phyloP scores from a whole-genome alignment of 2,888 invertebrate species.

The Dromius quadrimaculatus region DNA sequence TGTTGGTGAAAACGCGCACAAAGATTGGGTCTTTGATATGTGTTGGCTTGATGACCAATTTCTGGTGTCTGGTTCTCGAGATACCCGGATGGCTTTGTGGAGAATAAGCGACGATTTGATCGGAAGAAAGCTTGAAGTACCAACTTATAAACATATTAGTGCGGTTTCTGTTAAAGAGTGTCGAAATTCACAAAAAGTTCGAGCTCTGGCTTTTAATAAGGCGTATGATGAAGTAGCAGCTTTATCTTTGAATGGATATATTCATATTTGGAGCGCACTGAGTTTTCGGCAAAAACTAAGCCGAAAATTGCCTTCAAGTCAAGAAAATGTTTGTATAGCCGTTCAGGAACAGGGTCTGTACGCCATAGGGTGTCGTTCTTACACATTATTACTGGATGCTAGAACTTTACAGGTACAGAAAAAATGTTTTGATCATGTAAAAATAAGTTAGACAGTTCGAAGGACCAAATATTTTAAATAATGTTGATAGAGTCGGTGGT shows the following conservation, averaged over 20 bases:
- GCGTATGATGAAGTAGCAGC: conserved; percentile 90
- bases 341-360: conserved; percentile 89
- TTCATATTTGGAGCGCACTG: conserved; percentile 94
- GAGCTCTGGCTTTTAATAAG: conserved; percentile 90
- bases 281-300: conserved; percentile 90
- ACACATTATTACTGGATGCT: conserved; percentile 90
- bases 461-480: neutral
- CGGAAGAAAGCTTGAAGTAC: conserved; percentile 67
- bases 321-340: conserved; percentile 94
- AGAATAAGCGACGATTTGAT: conserved; percentile 72
- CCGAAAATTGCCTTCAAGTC: conserved; percentile 86
- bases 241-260: conserved; percentile 91
- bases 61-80: conserved; percentile 92
- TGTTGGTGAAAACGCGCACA: conserved; percentile 91
- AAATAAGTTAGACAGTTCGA: conserved; percentile 61
- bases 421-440: no score
- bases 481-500: no score
- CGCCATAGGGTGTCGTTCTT: conserved; percentile 94
- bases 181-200: conserved; percentile 78
- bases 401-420: conserved; percentile 86
- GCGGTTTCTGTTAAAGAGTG: conserved; percentile 84
- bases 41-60: conserved; percentile 97
- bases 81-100: conserved; percentile 93
- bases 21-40: conserved; percentile 93
- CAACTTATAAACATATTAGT: conserved; percentile 70